Percentiles rank a stretch among this genome's conserved stretches.
Evolutionary conservation across 2,113 vertebrate genomes (phyloP).

Genomic region (Dasyurus viverrinus): DNA sequence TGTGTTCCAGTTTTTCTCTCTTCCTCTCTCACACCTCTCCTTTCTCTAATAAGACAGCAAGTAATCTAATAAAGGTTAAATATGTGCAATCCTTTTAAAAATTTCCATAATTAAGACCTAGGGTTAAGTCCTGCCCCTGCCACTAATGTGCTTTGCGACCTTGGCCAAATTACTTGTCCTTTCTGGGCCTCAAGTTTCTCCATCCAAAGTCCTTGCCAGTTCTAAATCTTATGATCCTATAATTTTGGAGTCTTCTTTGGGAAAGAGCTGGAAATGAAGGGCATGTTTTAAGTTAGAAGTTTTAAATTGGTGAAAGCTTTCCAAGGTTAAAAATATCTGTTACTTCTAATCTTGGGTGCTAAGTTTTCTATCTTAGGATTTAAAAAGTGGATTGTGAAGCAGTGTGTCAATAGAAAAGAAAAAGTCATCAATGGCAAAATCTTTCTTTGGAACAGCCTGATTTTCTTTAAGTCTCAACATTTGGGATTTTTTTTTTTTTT

Average conservation of each 20-base stretch:
- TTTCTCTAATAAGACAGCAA: too few species aligned
- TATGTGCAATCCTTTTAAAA: too few species aligned
- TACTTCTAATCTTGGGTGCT: not conserved
- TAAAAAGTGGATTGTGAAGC: rapidly evolving
- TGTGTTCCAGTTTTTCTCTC: too few species aligned
- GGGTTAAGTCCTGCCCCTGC: not conserved
- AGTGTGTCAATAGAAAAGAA: not conserved
- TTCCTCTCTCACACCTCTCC: too few species aligned
- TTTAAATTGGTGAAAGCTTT: not conserved
- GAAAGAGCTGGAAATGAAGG: not conserved
- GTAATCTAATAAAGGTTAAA: too few species aligned
- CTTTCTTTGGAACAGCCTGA: rapidly evolving
- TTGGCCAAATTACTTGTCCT: not conserved
- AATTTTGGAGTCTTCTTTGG: not conserved
- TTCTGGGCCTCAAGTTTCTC: not conserved
- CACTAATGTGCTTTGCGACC: not conserved
- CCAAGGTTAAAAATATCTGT: not conserved
- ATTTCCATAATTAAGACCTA: too few species aligned
- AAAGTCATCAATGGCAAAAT: not conserved
- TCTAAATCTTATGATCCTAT: not conserved
- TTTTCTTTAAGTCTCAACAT: not conserved
- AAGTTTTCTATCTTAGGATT: not conserved
- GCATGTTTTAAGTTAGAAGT: not conserved
- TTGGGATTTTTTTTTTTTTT: not conserved
- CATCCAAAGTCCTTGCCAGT: not conserved